A percentile compares a stretch with the other conserved stretches of the same genome.
Evolutionary conservation across 2,113 vertebrate species (phyloP).

Genomic region (Corynorhinus townsendii): DNA sequence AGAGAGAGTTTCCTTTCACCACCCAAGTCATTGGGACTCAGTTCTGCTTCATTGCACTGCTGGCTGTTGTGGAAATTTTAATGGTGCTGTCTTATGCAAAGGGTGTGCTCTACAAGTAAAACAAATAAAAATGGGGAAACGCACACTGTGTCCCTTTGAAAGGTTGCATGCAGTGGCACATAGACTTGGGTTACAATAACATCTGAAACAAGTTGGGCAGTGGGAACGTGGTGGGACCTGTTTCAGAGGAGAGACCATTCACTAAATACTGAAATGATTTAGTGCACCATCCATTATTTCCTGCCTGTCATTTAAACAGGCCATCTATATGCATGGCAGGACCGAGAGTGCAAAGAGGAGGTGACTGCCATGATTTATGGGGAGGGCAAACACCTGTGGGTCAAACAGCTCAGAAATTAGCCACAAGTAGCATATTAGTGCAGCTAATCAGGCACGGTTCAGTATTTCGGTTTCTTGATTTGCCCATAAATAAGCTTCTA

Average conservation of each 20-base stretch:
- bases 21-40: conserved; percentile 37
- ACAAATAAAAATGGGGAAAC: conserved; percentile 81
- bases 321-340: conserved; percentile 90
- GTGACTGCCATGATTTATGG: conserved; percentile 88
- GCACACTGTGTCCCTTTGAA: conserved; percentile 82
- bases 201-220: conserved; percentile 83
- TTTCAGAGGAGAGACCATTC: conserved; percentile 82
- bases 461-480: conserved; percentile 94
- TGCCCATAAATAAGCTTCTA: conserved; percentile 92
- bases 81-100: conserved; percentile 76
- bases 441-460: conserved; percentile 96
- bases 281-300: conserved; percentile 91
- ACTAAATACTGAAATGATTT: conserved; percentile 84
- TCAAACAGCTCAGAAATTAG: conserved; percentile 95
- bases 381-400: conserved; percentile 93
- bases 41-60: conserved; percentile 48
- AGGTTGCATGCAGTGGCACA: conserved; percentile 79
- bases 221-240: conserved; percentile 78
- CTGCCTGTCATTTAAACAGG: conserved; percentile 91
- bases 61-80: conserved; percentile 73
- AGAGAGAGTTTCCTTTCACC: fast-evolving
- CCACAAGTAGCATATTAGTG: conserved; percentile 99
- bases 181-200: conserved; percentile 89
- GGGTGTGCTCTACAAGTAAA: conserved; percentile 76
- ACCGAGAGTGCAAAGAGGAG: conserved; percentile 75